Base-by-base conservation (phyloP, 2,797 vertebrate species). In the Sebastes diploproa region DNA sequence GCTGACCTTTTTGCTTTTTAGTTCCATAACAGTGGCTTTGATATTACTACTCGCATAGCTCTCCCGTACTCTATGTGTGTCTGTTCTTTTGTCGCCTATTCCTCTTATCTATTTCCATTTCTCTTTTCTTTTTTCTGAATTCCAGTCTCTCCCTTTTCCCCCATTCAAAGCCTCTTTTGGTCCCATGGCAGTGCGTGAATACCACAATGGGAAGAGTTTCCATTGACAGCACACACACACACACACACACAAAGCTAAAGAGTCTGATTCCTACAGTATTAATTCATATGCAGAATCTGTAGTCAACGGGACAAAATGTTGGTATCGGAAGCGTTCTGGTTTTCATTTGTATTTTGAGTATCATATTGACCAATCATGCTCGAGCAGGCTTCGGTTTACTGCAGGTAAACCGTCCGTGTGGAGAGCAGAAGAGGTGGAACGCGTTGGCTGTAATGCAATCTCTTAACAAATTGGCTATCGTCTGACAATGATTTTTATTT, bases 1-100 rank as follows among this genome's bases (percentile, higher is more conserved):
- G 65, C 59, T 87, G 88, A 93, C 87, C 91, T 92, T 93, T 87
- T 75, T 70, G 72, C 75, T 78, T 80, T 89, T 82, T 80, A 73
- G 55, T 80, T 91, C 85, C 65, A 50, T 74, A 64, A 70, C 50
- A 79, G 64, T 61, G 64, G 30, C 50, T 82, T 74, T 84, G 50
- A 29, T 78, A 65, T 89, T 81, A 75, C 74, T 69, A 75, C 74
- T 69, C 42, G 55, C 61, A 84, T 58, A 56, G 46, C 69, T 80
- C 62, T 56, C 60, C 42, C 77, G 76, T 42, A 29, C 55, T 61
- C 34, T 3, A 1, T 50, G 12, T 69, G 34, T 20, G 9, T 78
- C n/a, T 66, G 32, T 34, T 66, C 42, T 46, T 82, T 67, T 63
- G 46, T 67, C 52, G 34, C 11, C n/a, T 52, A 20, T 76, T 32